phyloP scores from a whole-genome alignment of 2,888 invertebrate genomes.

The Orchesella flavescens region DNA sequence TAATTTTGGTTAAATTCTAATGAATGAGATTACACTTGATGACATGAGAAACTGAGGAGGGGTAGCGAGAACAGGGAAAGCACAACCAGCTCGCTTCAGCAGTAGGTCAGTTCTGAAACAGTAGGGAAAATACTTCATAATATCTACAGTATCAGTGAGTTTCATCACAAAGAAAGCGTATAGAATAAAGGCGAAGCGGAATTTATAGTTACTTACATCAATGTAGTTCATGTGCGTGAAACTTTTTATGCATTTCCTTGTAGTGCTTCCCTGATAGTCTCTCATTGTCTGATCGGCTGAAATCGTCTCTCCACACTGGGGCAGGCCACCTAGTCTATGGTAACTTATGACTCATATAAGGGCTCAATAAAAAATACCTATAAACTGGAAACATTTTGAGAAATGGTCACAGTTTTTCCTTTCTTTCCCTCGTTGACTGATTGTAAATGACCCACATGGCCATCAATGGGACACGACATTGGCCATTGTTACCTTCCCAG shows the following conservation, averaged over 20 bases:
- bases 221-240: constrained; percentile 1
- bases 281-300: constrained; percentile 44
- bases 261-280: constrained; percentile 27
- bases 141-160: constrained; percentile 53
- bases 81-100: constrained; percentile 68
- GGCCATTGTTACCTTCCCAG: no score
- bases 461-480: no score
- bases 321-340: no score
- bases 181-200: constrained; percentile 27
- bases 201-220: background rate
- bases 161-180: constrained; percentile 16
- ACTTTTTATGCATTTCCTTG: constrained; percentile 12
- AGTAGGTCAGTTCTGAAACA: constrained; percentile 71
- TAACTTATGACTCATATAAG: no score
- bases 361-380: no score
- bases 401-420: no score
- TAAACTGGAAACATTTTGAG: no score
- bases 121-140: constrained; percentile 59
- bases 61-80: constrained; percentile 42
- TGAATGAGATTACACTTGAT: constrained; percentile 21
- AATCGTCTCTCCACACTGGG: constrained; percentile 19
- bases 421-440: no score
- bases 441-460: no score
- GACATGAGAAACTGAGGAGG: constrained; percentile 40
- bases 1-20: background rate